These are phyloP conservation scores for Orchesellides sinensis DNA, from an alignment of 2,888 invertebrate genomes.

Conservation along the genomic window DNA sequence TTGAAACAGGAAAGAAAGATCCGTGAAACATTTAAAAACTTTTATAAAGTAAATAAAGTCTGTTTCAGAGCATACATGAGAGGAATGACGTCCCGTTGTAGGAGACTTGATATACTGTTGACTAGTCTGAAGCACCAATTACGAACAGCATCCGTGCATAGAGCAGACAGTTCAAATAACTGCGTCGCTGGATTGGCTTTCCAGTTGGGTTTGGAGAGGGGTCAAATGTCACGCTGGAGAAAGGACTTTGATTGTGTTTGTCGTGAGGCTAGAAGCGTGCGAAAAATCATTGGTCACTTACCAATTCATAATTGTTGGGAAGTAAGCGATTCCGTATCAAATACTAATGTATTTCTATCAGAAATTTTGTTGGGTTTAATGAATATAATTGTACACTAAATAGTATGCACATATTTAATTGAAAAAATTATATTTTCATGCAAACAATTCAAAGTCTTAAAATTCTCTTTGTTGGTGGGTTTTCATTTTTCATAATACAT, in stretches of 20 bases:
- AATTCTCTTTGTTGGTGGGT: not conserved
- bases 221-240: not conserved
- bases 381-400: too few relatives aligned
- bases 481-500: not conserved
- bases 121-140: not conserved
- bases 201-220: not conserved
- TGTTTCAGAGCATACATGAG: not conserved
- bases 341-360: not conserved
- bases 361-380: not conserved
- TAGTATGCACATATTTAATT: too few relatives aligned
- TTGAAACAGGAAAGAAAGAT: not conserved
- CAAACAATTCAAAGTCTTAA: not conserved
- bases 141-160: not conserved
- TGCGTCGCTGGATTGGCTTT: not conserved
- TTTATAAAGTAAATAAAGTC: conserved; percentile 5
- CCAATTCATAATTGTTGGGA: conserved; percentile 30
- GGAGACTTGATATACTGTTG: not conserved
- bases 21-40: conserved; percentile 9
- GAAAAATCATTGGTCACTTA: conserved; percentile 7
- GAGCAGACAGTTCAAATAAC: not conserved
- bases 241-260: conserved; percentile 21
- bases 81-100: not conserved
- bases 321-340: conserved; percentile 29
- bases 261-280: not conserved
- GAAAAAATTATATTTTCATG: not conserved